Evolutionary conservation across 2,797 vertebrate species (phyloP).

Genomic region (Chlorospingus flavigularis): DNA sequence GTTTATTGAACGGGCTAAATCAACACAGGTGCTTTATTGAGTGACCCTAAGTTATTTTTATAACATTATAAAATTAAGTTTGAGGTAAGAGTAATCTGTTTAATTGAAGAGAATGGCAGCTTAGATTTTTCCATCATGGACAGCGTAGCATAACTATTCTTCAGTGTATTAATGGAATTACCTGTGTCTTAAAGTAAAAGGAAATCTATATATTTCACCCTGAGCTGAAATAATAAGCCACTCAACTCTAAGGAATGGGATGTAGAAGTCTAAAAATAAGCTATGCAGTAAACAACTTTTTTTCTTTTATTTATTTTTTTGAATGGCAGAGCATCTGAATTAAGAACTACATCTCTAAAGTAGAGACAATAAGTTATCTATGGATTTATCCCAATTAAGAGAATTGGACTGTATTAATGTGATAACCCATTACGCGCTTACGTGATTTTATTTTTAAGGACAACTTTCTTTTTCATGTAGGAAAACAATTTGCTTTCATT

Average conservation of each 20-base stretch:
- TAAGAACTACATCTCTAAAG: neutral
- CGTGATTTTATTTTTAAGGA: neutral
- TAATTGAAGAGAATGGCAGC: neutral
- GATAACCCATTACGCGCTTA: neutral
- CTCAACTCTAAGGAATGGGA: neutral
- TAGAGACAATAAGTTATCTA: neutral
- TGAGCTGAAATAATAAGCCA: neutral
- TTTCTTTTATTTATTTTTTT: neutral
- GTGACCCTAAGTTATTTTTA: neutral
- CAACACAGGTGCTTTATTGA: neutral
- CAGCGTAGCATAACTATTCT: neutral
- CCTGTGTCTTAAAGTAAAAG: neutral
- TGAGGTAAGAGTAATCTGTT: neutral
- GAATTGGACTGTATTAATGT: neutral
- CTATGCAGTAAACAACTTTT: neutral
- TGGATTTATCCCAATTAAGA: neutral
- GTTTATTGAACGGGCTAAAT: neutral
- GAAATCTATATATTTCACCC: neutral
- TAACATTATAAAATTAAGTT: neutral
- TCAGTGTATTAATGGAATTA: neutral
- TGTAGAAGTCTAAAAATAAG: neutral
- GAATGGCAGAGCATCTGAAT: fast-evolving
- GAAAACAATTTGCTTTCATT: neutral
- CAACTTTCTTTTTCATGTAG: neutral
- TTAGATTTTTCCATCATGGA: neutral